These are phyloP conservation scores for Tuberolachnus salignus DNA, from an alignment of 2,888 invertebrate genomes.

Conservation along the genomic window DNA sequence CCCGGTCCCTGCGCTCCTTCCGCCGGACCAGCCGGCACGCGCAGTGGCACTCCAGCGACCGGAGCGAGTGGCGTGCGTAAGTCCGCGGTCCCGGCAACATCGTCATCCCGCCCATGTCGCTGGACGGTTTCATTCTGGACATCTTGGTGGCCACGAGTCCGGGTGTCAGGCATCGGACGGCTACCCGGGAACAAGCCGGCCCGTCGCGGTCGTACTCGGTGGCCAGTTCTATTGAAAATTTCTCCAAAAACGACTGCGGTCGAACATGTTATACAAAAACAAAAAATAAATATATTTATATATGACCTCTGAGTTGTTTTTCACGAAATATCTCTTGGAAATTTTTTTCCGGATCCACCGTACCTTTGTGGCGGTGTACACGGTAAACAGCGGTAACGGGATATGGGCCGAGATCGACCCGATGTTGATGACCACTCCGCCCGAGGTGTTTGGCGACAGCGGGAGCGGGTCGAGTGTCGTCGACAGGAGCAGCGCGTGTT, in stretches of 20 bases:
- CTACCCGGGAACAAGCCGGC: conserved; percentile 68
- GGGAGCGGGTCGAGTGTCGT: too few species aligned
- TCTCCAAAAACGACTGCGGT: conserved; percentile 77
- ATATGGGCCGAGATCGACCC: conserved; percentile 82
- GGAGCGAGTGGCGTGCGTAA: conserved; percentile 26
- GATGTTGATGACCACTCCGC: conserved; percentile 88
- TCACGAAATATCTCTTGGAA: too few species aligned
- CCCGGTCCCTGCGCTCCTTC: not conserved
- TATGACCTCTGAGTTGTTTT: too few species aligned
- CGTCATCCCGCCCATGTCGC: not conserved
- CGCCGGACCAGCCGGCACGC: not conserved
- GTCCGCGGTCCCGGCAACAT: not conserved
- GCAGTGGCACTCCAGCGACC: conserved; percentile 25
- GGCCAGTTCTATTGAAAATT: conserved; percentile 77
- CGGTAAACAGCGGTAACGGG: conserved; percentile 80
- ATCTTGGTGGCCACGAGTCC: conserved; percentile 92
- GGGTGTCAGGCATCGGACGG: conserved; percentile 81
- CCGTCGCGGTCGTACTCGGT: conserved; percentile 74
- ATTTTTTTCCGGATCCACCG: too few species aligned
- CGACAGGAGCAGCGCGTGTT: not conserved
- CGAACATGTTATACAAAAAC: not conserved
- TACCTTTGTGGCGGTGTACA: conserved; percentile 81
- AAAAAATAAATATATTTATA: not conserved
- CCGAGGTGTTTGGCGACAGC: conserved; percentile 60
- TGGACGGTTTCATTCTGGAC: conserved; percentile 72